Conservation (phyloP, 2,113 vertebrate genomes). For the Pungitius pungitius region DNA sequence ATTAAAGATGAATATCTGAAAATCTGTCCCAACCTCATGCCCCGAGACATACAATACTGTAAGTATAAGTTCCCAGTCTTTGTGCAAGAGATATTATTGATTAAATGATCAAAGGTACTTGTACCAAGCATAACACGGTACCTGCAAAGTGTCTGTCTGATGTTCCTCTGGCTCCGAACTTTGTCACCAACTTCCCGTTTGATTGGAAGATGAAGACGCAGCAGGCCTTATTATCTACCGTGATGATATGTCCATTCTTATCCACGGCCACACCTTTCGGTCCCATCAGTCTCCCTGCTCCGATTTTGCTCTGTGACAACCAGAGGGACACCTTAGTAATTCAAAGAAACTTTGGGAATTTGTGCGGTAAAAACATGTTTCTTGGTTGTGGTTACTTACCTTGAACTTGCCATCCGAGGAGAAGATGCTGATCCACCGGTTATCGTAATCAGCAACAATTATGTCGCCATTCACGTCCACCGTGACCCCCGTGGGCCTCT, state of each 20-base stretch:
- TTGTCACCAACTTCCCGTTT: conserved; percentile 93
- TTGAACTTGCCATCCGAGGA: conserved; percentile 97
- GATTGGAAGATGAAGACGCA: conserved; percentile 98
- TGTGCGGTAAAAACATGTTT: not conserved
- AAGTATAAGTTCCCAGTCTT: no score
- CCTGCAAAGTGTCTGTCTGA: conserved; percentile 94
- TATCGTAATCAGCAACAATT: conserved; percentile 96
- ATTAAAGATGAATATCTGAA: conserved; percentile 44
- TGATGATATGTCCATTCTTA: conserved; percentile 94
- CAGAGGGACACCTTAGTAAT: not conserved
- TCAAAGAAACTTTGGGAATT: not conserved
- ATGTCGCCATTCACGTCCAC: conserved; percentile 96
- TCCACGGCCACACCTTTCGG: conserved; percentile 96
- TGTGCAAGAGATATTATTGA: not conserved
- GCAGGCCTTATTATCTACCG: conserved; percentile 96
- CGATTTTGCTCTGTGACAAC: conserved; percentile 88
- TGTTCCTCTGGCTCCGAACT: conserved; percentile 91
- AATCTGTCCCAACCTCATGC: conserved; percentile 63
- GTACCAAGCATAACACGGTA: conserved; percentile 41
- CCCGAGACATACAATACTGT: not conserved
- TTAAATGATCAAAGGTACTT: not conserved
- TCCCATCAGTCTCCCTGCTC: conserved; percentile 92
- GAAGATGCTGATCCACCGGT: conserved; percentile 98
- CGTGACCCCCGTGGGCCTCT: conserved; percentile 93
- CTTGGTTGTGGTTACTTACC: conserved; percentile 73